Evolutionary conservation across 2,797 vertebrate genomes (phyloP).

Genomic region (Coregonus ussuriensis): DNA sequence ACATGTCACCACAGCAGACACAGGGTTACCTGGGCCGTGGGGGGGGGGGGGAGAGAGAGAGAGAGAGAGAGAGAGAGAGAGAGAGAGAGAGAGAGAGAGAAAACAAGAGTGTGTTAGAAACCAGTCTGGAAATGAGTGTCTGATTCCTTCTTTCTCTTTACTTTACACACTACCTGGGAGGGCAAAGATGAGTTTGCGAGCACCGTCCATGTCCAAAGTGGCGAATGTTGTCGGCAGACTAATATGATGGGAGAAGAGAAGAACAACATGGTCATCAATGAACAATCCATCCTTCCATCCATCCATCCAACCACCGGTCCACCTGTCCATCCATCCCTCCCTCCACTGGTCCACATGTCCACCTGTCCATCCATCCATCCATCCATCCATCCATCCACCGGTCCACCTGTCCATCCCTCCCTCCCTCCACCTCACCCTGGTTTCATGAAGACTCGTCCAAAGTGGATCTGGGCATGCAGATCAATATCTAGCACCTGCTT

Average conservation of each 20-base stretch:
- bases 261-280: constrained; percentile 65
- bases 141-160: constrained; percentile 79
- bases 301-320: not conserved
- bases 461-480: constrained; percentile 98
- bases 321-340: not conserved
- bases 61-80: not conserved
- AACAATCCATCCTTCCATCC: not conserved
- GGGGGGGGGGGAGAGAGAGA: too few relatives aligned
- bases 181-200: constrained; percentile 98
- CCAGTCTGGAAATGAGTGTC: constrained; percentile 43
- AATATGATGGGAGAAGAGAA: constrained; percentile 68
- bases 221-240: constrained; percentile 98
- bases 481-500: constrained; percentile 99
- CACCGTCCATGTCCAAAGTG: constrained; percentile 93
- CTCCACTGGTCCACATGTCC: not conserved
- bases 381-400: not conserved
- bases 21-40: constrained; percentile 86
- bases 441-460: constrained; percentile 99
- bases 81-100: not conserved
- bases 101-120: constrained; percentile 59
- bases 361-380: not conserved
- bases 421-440: constrained; percentile 77
- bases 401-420: constrained; percentile 66
- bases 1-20: constrained; percentile 98
- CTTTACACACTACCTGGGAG: constrained; percentile 91